Evolutionary conservation across 2,888 invertebrate genomes (phyloP).

Genomic region (Drosophila nigritarsus): DNA sequence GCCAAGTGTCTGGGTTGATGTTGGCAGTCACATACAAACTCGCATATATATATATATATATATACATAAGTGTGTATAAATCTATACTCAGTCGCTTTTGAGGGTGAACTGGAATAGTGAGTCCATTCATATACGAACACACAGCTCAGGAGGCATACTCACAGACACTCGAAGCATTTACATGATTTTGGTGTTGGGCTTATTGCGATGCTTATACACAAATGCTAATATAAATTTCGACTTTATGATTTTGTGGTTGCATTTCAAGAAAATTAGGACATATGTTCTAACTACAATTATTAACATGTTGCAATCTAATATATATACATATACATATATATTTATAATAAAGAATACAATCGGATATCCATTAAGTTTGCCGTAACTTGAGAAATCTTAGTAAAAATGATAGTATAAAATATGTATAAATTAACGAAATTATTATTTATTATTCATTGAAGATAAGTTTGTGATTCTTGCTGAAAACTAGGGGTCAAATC

Average conservation of each 20-base stretch:
- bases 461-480: not conserved
- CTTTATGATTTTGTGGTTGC: conserved; percentile 7
- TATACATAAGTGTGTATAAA: conserved; percentile 2
- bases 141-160: conserved; percentile 12
- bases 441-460: not conserved
- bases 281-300: not conserved
- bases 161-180: conserved; percentile 59
- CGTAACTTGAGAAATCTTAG: not conserved
- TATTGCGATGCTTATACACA: conserved; percentile 4
- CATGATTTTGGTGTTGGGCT: conserved; percentile 26
- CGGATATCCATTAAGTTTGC: not conserved
- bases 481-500: not conserved
- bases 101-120: conserved; percentile 12
- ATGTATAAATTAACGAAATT: not conserved
- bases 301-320: not conserved
- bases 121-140: conserved; percentile 32
- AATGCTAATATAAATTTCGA: conserved; percentile 15
- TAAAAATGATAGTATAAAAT: not conserved
- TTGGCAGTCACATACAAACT: conserved; percentile 39
- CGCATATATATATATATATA: not conserved
- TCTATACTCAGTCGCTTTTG: conserved; percentile 11
- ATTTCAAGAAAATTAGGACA: conserved; percentile 1
- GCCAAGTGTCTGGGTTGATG: conserved; percentile 72
- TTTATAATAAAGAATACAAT: not conserved
- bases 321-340: no score